These are phyloP conservation scores for Podarcis muralis DNA, from an alignment of 2,113 vertebrate genomes.

Conservation along the genomic window DNA sequence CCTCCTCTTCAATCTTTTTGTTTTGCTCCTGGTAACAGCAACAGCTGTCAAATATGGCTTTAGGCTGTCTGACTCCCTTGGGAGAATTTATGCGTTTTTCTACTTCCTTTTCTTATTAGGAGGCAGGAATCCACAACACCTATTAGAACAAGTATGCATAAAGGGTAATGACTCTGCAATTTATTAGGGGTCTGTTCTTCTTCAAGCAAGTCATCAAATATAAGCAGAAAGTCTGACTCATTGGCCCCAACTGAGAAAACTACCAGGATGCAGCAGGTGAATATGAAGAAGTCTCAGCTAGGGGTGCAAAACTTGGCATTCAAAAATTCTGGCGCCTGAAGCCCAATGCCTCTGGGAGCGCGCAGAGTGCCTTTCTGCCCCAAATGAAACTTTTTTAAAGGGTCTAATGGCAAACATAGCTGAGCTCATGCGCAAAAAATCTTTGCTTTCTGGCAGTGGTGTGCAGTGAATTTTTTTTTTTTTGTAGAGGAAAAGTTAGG, in stretches of 20 bases:
- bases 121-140: constrained; percentile 82
- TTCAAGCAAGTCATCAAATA: constrained; percentile 73
- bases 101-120: constrained; percentile 87
- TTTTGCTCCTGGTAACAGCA: constrained; percentile 79
- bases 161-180: constrained; percentile 81
- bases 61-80: constrained; percentile 79
- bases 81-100: constrained; percentile 85
- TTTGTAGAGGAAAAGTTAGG: too few relatives aligned
- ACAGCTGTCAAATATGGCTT: constrained; percentile 78
- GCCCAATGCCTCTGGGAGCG: not conserved
- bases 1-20: constrained; percentile 62
- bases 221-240: constrained; percentile 38
- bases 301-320: not conserved
- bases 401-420: not conserved
- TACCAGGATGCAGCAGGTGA: not conserved
- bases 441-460: not conserved
- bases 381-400: not conserved
- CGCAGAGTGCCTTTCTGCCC: not conserved
- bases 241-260: constrained; percentile 17
- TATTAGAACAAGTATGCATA: constrained; percentile 84
- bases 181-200: constrained; percentile 83
- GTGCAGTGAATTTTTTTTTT: too few relatives aligned
- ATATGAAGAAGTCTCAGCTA: not conserved
- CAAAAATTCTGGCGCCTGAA: not conserved
- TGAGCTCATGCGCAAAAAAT: not conserved